Conservation (phyloP, 2,888 invertebrate species). For the Agapostemon virescens region DNA sequence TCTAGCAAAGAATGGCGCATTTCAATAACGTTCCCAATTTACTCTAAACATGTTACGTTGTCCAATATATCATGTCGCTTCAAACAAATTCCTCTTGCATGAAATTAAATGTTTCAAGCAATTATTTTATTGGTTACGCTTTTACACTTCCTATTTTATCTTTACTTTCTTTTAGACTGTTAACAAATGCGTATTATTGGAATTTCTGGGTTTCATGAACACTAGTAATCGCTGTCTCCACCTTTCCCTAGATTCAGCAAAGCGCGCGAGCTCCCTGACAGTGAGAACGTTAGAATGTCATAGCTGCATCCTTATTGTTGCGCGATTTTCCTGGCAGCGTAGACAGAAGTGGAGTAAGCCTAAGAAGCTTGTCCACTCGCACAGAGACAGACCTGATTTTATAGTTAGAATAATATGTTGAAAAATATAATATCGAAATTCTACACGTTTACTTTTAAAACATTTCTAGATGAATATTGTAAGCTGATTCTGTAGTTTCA, state of each 20-base stretch:
- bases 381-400: neutral
- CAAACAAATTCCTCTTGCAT: no score
- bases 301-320: neutral
- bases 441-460: neutral
- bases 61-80: neutral
- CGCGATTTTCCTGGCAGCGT: neutral
- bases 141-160: neutral
- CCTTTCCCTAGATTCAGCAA: neutral
- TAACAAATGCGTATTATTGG: neutral
- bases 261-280: neutral
- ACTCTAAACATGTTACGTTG: neutral
- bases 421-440: neutral
- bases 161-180: no score
- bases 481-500: no score
- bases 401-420: neutral
- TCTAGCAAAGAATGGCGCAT: neutral
- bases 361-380: neutral
- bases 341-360: neutral
- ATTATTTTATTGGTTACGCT: neutral
- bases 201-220: neutral
- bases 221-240: neutral
- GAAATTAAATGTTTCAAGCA: neutral
- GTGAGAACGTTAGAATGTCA: slow-evolving; percentile 2
- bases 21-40: neutral
- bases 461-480: no score